Conservation (phyloP, 2,888 invertebrate genomes). For the Abscondita cerata region DNA sequence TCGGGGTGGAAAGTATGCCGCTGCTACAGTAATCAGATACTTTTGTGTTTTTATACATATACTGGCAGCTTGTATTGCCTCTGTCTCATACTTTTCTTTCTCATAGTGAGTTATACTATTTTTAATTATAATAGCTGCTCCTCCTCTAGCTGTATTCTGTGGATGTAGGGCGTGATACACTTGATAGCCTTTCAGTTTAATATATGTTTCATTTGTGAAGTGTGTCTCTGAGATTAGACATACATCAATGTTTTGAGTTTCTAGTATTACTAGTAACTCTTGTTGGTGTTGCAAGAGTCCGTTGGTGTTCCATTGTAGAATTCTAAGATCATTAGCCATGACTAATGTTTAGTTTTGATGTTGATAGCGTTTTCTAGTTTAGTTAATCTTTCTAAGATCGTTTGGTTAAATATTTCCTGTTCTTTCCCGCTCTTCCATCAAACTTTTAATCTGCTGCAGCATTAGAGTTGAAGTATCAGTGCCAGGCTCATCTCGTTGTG, state of each 20-base stretch:
- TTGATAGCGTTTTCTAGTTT: conserved; percentile 10
- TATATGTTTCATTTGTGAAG: conserved; percentile 10
- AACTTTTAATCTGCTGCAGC: conserved; percentile 1
- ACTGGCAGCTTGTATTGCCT: neutral
- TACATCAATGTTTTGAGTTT: conserved; percentile 11
- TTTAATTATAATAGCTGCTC: conserved; percentile 5
- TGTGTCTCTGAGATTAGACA: neutral
- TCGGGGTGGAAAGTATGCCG: conserved; percentile 9
- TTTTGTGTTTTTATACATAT: conserved; percentile 14
- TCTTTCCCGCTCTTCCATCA: conserved; percentile 7
- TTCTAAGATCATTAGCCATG: conserved; percentile 10
- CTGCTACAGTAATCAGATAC: too few relatives aligned
- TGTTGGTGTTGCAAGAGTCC: too few relatives aligned
- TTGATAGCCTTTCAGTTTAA: conserved; percentile 9
- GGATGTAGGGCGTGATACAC: conserved; percentile 13
- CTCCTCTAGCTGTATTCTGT: conserved; percentile 9
- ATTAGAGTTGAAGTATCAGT: neutral
- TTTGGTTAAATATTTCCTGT: neutral
- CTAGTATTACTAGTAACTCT: conserved; percentile 10
- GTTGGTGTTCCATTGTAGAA: conserved; percentile 11
- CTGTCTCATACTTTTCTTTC: neutral
- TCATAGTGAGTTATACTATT: conserved; percentile 11
- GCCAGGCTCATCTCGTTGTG: conserved; percentile 7
- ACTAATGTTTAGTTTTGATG: conserved; percentile 14
- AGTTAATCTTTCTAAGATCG: conserved; percentile 10